A percentile compares a stretch with the other conserved stretches of the same genome.
phyloP scores from a whole-genome alignment of 2,113 vertebrate species.

The Willisornis vidua region DNA sequence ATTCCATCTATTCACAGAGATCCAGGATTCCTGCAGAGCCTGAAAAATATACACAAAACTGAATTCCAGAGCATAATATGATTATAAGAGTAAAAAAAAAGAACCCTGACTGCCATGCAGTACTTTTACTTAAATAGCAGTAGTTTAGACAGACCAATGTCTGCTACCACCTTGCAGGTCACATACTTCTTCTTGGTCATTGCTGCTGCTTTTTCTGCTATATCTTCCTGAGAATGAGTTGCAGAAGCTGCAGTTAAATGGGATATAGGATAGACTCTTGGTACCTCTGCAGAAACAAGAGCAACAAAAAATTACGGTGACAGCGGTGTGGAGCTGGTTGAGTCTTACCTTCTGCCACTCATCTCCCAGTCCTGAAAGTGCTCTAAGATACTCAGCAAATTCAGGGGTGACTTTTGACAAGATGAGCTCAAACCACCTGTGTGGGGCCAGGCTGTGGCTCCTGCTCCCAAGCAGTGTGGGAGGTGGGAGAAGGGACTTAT shows the following conservation, averaged over 20 bases:
- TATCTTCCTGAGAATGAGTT: background rate
- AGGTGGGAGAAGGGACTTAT: background rate
- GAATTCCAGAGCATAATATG: background rate
- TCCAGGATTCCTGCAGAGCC: slow-evolving; percentile 15
- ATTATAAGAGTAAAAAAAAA: background rate
- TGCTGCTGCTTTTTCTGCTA: background rate
- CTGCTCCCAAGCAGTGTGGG: background rate
- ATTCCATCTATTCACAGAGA: background rate
- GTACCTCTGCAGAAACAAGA: background rate
- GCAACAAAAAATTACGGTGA: background rate
- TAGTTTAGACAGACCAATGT: background rate
- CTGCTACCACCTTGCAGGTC: background rate
- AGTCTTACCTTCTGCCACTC: background rate
- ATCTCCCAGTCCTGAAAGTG: background rate
- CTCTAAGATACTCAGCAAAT: background rate
- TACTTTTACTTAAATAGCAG: background rate
- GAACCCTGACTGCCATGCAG: background rate
- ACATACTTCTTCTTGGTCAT: background rate
- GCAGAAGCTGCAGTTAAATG: background rate
- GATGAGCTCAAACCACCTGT: background rate
- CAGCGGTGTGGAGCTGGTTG: background rate
- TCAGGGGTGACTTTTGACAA: background rate
- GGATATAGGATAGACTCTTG: background rate
- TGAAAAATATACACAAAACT: background rate
- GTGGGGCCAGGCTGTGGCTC: background rate